phyloP scores from a whole-genome alignment of 1,140 invertebrate species.

The Papilio helenus region DNA sequence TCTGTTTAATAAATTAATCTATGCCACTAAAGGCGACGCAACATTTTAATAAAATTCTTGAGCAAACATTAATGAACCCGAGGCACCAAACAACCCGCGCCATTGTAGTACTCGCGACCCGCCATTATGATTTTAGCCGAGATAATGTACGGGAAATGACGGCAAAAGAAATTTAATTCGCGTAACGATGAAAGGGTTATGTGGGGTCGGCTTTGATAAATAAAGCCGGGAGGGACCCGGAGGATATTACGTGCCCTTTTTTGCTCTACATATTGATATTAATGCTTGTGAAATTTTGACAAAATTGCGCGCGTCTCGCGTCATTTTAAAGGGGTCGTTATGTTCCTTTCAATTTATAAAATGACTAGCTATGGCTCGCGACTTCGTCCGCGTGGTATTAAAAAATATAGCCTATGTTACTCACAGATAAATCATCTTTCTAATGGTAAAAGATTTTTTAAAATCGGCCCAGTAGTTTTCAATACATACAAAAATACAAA shows the following conservation, averaged over 20 bases:
- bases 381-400: too few relatives aligned
- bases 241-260: slow-evolving; percentile 77
- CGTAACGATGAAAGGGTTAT: slow-evolving; percentile 81
- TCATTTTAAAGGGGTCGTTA: slow-evolving; percentile 46
- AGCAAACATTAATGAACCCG: slow-evolving; percentile 78
- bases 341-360: slow-evolving; percentile 49
- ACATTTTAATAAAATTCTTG: slow-evolving; percentile 82
- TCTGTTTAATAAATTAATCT: slow-evolving; percentile 8
- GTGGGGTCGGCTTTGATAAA: slow-evolving; percentile 73
- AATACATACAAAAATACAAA: too few relatives aligned
- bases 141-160: slow-evolving; percentile 82
- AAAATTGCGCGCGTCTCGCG: slow-evolving; percentile 68
- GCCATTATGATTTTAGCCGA: slow-evolving; percentile 80
- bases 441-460: too few relatives aligned
- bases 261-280: slow-evolving; percentile 81
- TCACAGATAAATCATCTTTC: too few relatives aligned
- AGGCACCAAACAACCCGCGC: slow-evolving; percentile 65
- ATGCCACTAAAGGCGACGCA: slow-evolving; percentile 67
- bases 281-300: slow-evolving; percentile 79
- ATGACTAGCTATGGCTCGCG: not conserved
- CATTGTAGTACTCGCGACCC: slow-evolving; percentile 66
- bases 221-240: slow-evolving; percentile 70
- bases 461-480: too few relatives aligned
- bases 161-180: slow-evolving; percentile 82
- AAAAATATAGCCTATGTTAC: not conserved